These are phyloP conservation scores for Parazoanthus darwini DNA, from an alignment of 92 coral and sea anemone species.

Conservation along the genomic window DNA sequence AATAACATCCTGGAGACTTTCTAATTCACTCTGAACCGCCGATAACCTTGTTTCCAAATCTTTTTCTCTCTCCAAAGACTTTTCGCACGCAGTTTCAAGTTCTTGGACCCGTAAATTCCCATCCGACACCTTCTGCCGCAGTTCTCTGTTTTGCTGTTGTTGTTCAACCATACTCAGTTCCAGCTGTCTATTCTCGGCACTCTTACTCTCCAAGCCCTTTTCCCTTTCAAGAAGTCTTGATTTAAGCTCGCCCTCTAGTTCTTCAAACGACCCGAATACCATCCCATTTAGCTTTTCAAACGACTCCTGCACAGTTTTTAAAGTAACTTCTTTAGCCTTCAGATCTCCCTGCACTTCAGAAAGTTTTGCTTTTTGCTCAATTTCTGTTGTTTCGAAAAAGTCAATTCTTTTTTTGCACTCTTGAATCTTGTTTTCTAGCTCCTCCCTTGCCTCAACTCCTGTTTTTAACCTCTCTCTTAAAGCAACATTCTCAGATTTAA, in stretches of 20 bases:
- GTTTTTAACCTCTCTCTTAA: conserved; percentile 57
- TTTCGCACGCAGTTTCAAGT: conserved; percentile 3
- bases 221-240: conserved; percentile 80
- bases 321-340: conserved; percentile 81
- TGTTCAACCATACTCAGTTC: conserved; percentile 68
- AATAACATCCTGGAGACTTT: conserved; percentile 26
- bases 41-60: conserved; percentile 37
- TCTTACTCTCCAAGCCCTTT: conserved; percentile 83
- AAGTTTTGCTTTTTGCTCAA: conserved; percentile 59
- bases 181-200: conserved; percentile 76
- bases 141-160: conserved; percentile 67
- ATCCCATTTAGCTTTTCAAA: conserved; percentile 92
- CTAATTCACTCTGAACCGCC: conserved; percentile 22
- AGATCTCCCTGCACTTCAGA: conserved; percentile 68
- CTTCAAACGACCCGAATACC: conserved; percentile 96
- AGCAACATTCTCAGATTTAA: conserved; percentile 57
- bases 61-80: conserved; percentile 31
- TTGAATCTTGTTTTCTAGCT: conserved; percentile 54
- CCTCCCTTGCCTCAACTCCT: conserved; percentile 49
- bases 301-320: conserved; percentile 84
- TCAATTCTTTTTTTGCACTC: conserved; percentile 54
- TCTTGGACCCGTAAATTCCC: conserved; percentile 24
- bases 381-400: conserved; percentile 51
- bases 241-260: conserved; percentile 82
- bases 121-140: conserved; percentile 55